A percentile compares a stretch with the other conserved stretches of the same genome.
Evolutionary conservation across 2,888 invertebrate species (phyloP).

Genomic region (Penaeus monodon): DNA sequence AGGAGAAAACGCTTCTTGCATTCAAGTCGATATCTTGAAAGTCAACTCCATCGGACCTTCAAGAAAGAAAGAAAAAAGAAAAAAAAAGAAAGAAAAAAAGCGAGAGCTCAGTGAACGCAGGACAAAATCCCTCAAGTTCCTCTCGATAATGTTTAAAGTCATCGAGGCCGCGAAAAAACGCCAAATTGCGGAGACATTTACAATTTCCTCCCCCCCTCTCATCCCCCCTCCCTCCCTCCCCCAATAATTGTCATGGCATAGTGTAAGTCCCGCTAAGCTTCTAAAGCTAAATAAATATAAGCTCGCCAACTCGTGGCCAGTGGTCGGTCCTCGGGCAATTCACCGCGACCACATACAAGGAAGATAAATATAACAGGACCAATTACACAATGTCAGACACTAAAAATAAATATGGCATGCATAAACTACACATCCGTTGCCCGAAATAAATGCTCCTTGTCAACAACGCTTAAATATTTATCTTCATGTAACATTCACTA

Average conservation of each 20-base stretch:
- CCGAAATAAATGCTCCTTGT: constrained; percentile 30
- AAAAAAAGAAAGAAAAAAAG: too few species aligned
- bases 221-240: not conserved
- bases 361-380: not conserved
- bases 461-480: constrained; percentile 31
- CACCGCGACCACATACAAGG: too few species aligned
- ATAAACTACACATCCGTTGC: constrained; percentile 8
- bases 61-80: too few species aligned
- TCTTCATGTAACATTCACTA: constrained; percentile 28
- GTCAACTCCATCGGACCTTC: too few species aligned
- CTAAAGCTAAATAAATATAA: too few species aligned
- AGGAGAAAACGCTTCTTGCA: not conserved
- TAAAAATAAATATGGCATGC: not conserved
- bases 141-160: not conserved
- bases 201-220: not conserved
- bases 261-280: too few species aligned
- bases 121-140: too few species aligned
- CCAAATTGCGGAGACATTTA: not conserved
- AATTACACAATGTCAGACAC: constrained; percentile 7
- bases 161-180: not conserved
- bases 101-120: too few species aligned
- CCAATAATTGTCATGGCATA: not conserved
- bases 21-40: not conserved
- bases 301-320: too few species aligned
- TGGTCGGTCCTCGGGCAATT: too few species aligned